phyloP scores from a whole-genome alignment of 2,888 invertebrate species.

The Spodoptera littoralis region DNA sequence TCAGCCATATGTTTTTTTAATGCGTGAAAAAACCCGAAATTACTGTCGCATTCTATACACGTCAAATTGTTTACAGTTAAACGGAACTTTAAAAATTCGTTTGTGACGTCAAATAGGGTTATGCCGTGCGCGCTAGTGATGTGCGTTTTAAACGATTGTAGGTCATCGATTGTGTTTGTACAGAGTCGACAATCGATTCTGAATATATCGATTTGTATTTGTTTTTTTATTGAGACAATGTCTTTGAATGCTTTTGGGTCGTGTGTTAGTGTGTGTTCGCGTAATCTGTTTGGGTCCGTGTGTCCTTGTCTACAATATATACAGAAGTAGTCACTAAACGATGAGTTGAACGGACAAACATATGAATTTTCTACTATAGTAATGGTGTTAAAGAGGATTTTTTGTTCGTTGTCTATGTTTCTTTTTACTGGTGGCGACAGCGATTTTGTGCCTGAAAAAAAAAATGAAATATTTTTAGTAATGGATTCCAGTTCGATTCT shows the following conservation, averaged over 20 bases:
- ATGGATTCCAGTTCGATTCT: too few species aligned
- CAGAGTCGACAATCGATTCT: slow-evolving; percentile 80
- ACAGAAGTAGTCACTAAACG: slow-evolving; percentile 77
- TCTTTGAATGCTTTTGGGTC: slow-evolving; percentile 72
- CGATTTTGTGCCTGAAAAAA: neutral
- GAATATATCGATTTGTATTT: slow-evolving; percentile 71
- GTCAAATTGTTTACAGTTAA: slow-evolving; percentile 68
- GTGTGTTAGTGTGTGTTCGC: slow-evolving; percentile 75
- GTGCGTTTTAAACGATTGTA: slow-evolving; percentile 72
- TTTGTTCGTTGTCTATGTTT: slow-evolving; percentile 67
- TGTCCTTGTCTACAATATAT: slow-evolving; percentile 77
- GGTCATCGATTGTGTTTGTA: slow-evolving; percentile 62
- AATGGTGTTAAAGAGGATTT: slow-evolving; percentile 67
- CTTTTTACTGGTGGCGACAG: slow-evolving; percentile 36
- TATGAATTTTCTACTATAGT: slow-evolving; percentile 76
- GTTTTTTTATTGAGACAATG: slow-evolving; percentile 66
- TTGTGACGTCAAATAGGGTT: slow-evolving; percentile 60
- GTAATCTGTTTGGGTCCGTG: slow-evolving; percentile 73
- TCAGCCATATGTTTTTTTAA: slow-evolving; percentile 81
- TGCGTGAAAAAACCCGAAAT: slow-evolving; percentile 77
- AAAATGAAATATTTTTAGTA: slow-evolving; percentile 22
- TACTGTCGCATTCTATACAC: slow-evolving; percentile 70
- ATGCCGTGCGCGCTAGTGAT: slow-evolving; percentile 68
- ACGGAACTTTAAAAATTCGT: slow-evolving; percentile 76
- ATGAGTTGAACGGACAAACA: slow-evolving; percentile 78